Conservation (phyloP, 2,113 vertebrate genomes). For the Sinosuthora webbiana region DNA sequence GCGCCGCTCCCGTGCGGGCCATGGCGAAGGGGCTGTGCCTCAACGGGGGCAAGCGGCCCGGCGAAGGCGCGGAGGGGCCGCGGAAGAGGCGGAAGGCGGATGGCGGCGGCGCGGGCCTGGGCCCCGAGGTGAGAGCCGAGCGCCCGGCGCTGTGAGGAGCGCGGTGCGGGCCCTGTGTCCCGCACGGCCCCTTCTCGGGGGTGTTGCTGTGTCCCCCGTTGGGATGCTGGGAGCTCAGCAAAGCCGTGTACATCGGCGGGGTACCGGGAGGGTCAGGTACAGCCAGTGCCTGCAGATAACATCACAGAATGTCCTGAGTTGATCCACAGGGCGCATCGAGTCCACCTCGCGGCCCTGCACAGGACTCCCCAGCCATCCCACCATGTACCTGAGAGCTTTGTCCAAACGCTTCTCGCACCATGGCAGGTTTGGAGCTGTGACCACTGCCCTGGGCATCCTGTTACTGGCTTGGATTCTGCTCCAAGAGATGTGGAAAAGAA, state of each 20-base stretch:
- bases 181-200: background rate
- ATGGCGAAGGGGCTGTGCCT: background rate
- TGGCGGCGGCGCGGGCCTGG: background rate
- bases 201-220: background rate
- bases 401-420: background rate
- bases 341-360: background rate
- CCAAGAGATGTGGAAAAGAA: fast-evolving
- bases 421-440: background rate
- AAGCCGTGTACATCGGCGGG: fast-evolving
- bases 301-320: fast-evolving
- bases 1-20: background rate
- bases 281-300: fast-evolving
- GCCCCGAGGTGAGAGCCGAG: background rate
- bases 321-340: background rate
- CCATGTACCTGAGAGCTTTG: background rate
- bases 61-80: background rate
- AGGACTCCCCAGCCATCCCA: background rate
- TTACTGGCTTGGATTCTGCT: background rate
- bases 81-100: background rate
- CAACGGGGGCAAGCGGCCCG: background rate
- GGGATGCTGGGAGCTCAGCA: background rate
- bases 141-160: background rate
- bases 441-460: background rate
- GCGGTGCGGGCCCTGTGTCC: background rate
- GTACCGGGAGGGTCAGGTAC: fast-evolving